Evolutionary conservation across 1,140 invertebrate genomes (phyloP).

Genomic region (Bombus balteatus): DNA sequence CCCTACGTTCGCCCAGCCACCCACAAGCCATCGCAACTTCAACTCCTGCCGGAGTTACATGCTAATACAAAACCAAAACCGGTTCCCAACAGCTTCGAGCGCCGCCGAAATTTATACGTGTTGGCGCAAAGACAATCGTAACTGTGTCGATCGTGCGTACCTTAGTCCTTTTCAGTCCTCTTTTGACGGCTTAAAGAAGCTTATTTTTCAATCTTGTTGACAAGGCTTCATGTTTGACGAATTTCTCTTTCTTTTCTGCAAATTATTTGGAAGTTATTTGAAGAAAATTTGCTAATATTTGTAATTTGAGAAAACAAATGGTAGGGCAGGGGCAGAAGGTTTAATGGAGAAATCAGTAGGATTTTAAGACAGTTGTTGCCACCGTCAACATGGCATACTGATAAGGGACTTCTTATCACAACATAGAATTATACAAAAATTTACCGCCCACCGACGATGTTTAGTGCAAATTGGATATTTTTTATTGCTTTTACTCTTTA

Average conservation of each 20-base stretch:
- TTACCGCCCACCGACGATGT: too few relatives aligned
- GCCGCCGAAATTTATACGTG: conserved; percentile 62
- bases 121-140: conserved; percentile 23
- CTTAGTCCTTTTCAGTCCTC: not conserved
- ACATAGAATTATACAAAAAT: not conserved
- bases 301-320: not conserved
- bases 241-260: too few relatives aligned
- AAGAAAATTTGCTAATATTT: not conserved
- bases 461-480: not conserved
- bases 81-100: conserved; percentile 73
- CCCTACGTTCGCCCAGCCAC: conserved; percentile 70
- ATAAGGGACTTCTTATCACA: too few relatives aligned
- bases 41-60: conserved; percentile 80
- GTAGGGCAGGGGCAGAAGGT: too few relatives aligned
- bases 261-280: not conserved
- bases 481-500: not conserved
- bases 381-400: fast-evolving
- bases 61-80: conserved; percentile 81
- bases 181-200: not conserved
- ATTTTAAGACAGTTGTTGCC: not conserved
- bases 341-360: not conserved
- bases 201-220: not conserved
- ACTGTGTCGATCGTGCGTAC: not conserved
- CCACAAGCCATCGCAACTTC: conserved; percentile 79
- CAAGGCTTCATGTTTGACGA: too few relatives aligned